Base-by-base conservation (phyloP, 2,797 vertebrate genomes). In the Streptopelia turtur region DNA sequence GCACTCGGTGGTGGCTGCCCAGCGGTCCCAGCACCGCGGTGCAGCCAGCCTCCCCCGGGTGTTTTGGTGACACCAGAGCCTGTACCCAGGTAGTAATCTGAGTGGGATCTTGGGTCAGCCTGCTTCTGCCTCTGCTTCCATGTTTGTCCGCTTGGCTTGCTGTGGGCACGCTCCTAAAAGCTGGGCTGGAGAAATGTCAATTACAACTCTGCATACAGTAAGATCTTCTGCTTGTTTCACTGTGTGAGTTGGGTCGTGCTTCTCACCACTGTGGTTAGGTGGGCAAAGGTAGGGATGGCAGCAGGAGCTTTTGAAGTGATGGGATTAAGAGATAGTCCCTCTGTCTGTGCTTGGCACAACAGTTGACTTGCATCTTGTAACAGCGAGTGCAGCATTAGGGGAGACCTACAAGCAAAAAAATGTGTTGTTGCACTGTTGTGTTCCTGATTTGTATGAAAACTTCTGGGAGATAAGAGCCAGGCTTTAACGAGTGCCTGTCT, bases 241-340 rank as follows among this genome's bases (percentile, higher is more conserved):
- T 35, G 2, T 1, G 6, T 2, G 24, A 21, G 16, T 1, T 35
- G 43, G 5, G 8, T 17, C 0, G 0, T 16, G 60, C 37, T 59
- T n/a, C 27, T 37, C 30, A 16, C 33, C 20, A 3, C 9, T 1
- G 2, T 33, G 6, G 28, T 13, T 43, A 55, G n/a, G 11, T 52
- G 64, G 65, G 30, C 57, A 68, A 24, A 37, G 37, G 28, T 4
- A 35, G 33, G 30, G 59, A 13, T 23, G 35, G 69, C 16, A 65
- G 56, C 1, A 23, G 45, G 50, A 81, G 1, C 10, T 4, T 0
- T 1, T 37, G 2, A 64, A 56, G 33, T 28, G 15, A 11, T 65
- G 37, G 37, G 11, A 33, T 30, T 37, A 24, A 66, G 41, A 20
- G 7, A 17, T 0, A 28, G 16, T 17, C 13, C 24, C 22, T 14